Conservation (phyloP, 1,140 invertebrate genomes). For the Bombus pascuorum region DNA sequence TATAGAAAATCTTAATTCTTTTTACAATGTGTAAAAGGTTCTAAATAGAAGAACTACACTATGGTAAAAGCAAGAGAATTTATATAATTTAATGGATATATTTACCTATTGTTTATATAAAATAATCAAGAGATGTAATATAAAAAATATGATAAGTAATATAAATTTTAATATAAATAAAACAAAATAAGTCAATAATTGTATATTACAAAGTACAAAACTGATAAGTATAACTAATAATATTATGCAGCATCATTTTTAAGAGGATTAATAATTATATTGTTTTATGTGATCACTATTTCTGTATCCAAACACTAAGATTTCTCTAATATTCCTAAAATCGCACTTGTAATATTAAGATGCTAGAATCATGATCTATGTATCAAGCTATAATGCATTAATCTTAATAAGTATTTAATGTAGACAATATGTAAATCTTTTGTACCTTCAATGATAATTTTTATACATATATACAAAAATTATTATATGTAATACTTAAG, state of each 20-base stretch:
- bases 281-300: slow-evolving; percentile 6
- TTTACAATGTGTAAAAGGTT: slow-evolving; percentile 8
- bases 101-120: slow-evolving; percentile 20
- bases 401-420: slow-evolving; percentile 24
- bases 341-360: slow-evolving; percentile 23
- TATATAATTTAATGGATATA: neutral
- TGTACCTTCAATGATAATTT: slow-evolving; percentile 11
- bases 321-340: slow-evolving; percentile 25
- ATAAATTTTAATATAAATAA: neutral
- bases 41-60: slow-evolving; percentile 6
- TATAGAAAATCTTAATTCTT: neutral
- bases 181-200: neutral
- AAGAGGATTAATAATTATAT: neutral
- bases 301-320: slow-evolving; percentile 6
- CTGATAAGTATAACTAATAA: neutral
- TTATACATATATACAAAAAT: neutral
- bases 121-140: neutral
- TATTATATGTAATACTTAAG: slow-evolving; percentile 4
- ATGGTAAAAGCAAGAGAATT: slow-evolving; percentile 3
- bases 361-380: neutral
- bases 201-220: neutral
- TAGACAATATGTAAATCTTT: slow-evolving; percentile 6
- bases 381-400: slow-evolving; percentile 10
- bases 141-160: neutral
- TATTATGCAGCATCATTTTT: neutral